These are phyloP conservation scores for Drepanosiphum platanoidis DNA, from an alignment of 2,888 invertebrate species.

Conservation along the genomic window DNA sequence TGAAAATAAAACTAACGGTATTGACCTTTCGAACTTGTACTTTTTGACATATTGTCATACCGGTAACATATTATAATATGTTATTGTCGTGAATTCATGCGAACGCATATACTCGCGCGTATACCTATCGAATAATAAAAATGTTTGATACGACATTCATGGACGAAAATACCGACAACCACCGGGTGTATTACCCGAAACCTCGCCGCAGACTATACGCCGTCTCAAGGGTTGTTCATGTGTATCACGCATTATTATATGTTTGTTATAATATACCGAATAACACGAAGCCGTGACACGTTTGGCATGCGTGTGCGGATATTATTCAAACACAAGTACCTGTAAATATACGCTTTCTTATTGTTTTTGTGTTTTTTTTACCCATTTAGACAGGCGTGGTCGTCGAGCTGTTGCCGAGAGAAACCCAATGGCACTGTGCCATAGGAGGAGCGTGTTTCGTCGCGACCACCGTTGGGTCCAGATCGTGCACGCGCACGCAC, in stretches of 20 bases:
- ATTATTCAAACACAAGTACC: neutral
- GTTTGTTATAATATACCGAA: neutral
- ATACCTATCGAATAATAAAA: too few relatives aligned
- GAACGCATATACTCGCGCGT: slow-evolving; percentile 18
- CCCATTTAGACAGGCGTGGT: slow-evolving; percentile 50
- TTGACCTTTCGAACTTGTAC: too few relatives aligned
- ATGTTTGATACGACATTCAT: too few relatives aligned
- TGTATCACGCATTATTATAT: neutral
- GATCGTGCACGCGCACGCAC: neutral
- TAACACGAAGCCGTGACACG: neutral
- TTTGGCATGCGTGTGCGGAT: neutral
- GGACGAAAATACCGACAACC: too few relatives aligned
- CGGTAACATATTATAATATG: too few relatives aligned
- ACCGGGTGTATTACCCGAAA: too few relatives aligned
- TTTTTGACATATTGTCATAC: too few relatives aligned
- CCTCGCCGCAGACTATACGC: too few relatives aligned
- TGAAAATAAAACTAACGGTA: too few relatives aligned
- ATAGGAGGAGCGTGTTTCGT: slow-evolving; percentile 58
- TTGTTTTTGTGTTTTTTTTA: slow-evolving; percentile 4
- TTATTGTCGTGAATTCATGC: too few relatives aligned
- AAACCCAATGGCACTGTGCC: slow-evolving; percentile 51
- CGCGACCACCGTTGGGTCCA: slow-evolving; percentile 32
- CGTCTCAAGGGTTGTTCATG: neutral
- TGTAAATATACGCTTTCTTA: too few relatives aligned
- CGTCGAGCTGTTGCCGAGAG: neutral